phyloP scores from a whole-genome alignment of 1,140 invertebrate genomes.

The Meloidogyne floridensis region DNA sequence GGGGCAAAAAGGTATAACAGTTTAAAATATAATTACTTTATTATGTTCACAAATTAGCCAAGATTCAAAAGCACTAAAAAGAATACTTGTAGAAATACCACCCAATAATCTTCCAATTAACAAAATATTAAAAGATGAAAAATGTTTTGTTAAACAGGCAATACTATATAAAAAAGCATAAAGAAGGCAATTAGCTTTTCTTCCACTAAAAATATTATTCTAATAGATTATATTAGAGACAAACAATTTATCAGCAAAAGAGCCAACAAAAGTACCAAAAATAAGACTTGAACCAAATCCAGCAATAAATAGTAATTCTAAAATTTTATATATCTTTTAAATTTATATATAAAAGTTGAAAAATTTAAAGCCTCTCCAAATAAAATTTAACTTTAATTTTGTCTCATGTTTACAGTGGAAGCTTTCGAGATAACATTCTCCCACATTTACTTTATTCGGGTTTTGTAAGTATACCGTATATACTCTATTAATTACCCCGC shows the following conservation, averaged over 20 bases:
- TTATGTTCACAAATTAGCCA: slow-evolving; percentile 76
- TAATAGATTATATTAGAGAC: slow-evolving; percentile 40
- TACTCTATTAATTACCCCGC: too few species aligned
- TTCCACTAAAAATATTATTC: slow-evolving; percentile 64
- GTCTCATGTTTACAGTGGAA: too few species aligned
- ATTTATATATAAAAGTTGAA: too few species aligned
- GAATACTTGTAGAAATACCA: slow-evolving; percentile 75
- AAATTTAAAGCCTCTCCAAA: too few species aligned
- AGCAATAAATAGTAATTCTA: slow-evolving; percentile 73
- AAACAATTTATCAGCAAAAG: slow-evolving; percentile 73
- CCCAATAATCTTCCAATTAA: slow-evolving; percentile 73
- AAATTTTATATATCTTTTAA: slow-evolving; percentile 67
- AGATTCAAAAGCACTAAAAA: slow-evolving; percentile 77
- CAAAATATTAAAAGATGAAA: slow-evolving; percentile 68
- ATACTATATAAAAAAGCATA: slow-evolving; percentile 73
- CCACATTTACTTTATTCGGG: too few species aligned
- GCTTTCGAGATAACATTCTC: too few species aligned
- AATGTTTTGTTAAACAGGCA: slow-evolving; percentile 73
- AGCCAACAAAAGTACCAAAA: slow-evolving; percentile 73
- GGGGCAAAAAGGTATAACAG: too few species aligned
- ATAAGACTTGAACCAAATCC: slow-evolving; percentile 75
- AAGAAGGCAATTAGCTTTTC: slow-evolving; percentile 69
- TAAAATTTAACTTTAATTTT: too few species aligned
- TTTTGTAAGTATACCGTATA: too few species aligned
- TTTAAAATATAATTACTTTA: slow-evolving; percentile 67